These are phyloP conservation scores for Novumbra hubbsi DNA, from an alignment of 2,797 vertebrate species.

Conservation along the genomic window DNA sequence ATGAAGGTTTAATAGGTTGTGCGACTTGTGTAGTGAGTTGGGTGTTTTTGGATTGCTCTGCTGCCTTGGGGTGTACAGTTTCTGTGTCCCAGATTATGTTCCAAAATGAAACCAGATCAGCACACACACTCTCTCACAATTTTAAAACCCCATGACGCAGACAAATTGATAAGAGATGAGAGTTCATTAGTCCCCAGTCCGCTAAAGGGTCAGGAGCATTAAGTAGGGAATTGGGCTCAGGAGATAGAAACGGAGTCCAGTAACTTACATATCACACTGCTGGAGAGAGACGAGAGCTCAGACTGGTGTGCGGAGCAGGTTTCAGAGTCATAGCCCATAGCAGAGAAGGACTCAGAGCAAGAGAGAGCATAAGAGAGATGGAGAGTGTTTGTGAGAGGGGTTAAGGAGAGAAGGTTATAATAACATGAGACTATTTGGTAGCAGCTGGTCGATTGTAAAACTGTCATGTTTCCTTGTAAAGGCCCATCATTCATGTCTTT, in stretches of 20 bases:
- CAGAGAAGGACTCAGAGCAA: not conserved
- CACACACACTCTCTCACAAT: not conserved
- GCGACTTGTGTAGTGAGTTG: not conserved
- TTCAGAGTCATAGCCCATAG: not conserved
- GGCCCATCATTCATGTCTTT: not conserved
- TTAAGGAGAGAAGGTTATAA: not conserved
- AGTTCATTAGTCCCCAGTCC: not conserved
- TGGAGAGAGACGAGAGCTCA: not conserved
- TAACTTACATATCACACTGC: not conserved
- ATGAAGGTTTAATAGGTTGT: not conserved
- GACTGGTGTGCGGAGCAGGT: not conserved
- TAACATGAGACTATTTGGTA: not conserved
- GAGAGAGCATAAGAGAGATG: not conserved
- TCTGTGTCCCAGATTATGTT: constrained; percentile 18
- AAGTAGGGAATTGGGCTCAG: not conserved
- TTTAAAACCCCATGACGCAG: not conserved
- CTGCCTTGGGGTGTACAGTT: not conserved
- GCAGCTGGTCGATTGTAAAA: constrained; percentile 3
- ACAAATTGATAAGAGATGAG: not conserved
- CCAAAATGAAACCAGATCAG: not conserved
- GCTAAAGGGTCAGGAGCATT: not conserved
- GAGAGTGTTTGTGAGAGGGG: not conserved
- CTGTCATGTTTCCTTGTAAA: not conserved
- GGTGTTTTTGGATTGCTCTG: not conserved
- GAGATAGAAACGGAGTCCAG: not conserved